Evolutionary conservation across 30 jellyfish, hydroid and myxozoan species (phyloP), one percentile per base, ranked within the genome.

Genomic region (Phacellophora camtschatica): DNA sequence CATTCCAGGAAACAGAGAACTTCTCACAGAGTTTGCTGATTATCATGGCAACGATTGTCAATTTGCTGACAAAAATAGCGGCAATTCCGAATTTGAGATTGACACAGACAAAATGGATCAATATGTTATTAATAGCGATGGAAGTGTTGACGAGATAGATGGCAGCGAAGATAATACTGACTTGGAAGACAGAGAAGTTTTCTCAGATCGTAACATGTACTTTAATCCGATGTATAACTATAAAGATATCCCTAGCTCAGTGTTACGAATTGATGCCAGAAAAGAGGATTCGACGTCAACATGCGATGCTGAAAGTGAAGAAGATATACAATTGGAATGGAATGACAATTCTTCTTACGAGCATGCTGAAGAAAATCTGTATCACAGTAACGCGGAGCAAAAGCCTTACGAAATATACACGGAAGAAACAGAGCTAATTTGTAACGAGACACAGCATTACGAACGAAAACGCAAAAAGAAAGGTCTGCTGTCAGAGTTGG

Each of bases 161-260:
- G 39, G 11, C 16, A n/a, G 41, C n/a, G 18, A 35, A 12, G 41
- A 13, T 23, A 5, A 68, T 1, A 72, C 34, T 42, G n/a, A 13
- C 5, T 9, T 58, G 23, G 30, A 11, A 45, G 75, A 78, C n/a
- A 22, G 18, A 45, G 24, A 32, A 16, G 54, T 16, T 34, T 29
- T 37, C 6, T 66, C 63, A 39, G 36, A 25, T 13, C 45, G 80
- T 2, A 81, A 81, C 36, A 81, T 81, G 93, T 81, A 81, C 77
- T 81, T 81, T 45, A 81, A 81, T 31, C 93, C 93, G 43, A 81
- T 81, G 93, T 81, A 81, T 41, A 81, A 32, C 16, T 81, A 85
- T 36, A 25, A 57, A 1, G 90, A 64, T 20, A 42, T 71, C 23
- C 42, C 18, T 3, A 25, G 30, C 19, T 5, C 82, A 1, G 77